Percentiles rank a stretch among this genome's conserved stretches.
Evolutionary conservation across 1,140 invertebrate genomes (phyloP).

Genomic region (Himalopsyche phryganea): DNA sequence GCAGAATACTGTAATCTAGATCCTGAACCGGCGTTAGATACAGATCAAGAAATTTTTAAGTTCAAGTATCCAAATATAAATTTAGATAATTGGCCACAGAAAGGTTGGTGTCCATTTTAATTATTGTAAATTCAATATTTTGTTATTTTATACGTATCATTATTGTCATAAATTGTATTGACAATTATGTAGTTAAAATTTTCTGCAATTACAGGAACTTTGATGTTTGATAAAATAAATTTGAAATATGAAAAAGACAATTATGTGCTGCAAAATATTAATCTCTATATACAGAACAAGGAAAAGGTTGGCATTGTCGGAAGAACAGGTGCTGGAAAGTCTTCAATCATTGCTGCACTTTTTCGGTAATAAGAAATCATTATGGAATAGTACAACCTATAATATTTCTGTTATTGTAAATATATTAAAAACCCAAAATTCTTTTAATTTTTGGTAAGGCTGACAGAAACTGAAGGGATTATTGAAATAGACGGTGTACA

Average conservation of each 20-base stretch:
- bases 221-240: slow-evolving; percentile 58
- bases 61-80: slow-evolving; percentile 41
- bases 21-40: slow-evolving; percentile 57
- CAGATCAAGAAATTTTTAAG: slow-evolving; percentile 39
- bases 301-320: slow-evolving; percentile 70
- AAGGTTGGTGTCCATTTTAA: too few relatives aligned
- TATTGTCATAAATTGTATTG: too few relatives aligned
- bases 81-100: slow-evolving; percentile 45
- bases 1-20: slow-evolving; percentile 68
- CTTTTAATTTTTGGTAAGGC: slow-evolving; percentile 36
- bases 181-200: too few relatives aligned
- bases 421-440: background rate
- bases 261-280: slow-evolving; percentile 59
- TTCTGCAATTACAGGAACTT: slow-evolving; percentile 54
- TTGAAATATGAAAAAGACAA: slow-evolving; percentile 57
- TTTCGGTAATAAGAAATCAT: slow-evolving; percentile 60
- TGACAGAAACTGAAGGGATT: slow-evolving; percentile 56
- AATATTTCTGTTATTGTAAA: too few relatives aligned
- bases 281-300: slow-evolving; percentile 54
- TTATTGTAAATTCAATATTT: too few relatives aligned
- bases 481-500: slow-evolving; percentile 53
- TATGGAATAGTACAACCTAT: too few relatives aligned
- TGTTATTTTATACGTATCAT: too few relatives aligned
- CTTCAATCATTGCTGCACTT: slow-evolving; percentile 65
- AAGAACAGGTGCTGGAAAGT: slow-evolving; percentile 70